Base-by-base conservation (phyloP, 2,113 vertebrate species). In the Rhinolophus ferrumequinum region DNA sequence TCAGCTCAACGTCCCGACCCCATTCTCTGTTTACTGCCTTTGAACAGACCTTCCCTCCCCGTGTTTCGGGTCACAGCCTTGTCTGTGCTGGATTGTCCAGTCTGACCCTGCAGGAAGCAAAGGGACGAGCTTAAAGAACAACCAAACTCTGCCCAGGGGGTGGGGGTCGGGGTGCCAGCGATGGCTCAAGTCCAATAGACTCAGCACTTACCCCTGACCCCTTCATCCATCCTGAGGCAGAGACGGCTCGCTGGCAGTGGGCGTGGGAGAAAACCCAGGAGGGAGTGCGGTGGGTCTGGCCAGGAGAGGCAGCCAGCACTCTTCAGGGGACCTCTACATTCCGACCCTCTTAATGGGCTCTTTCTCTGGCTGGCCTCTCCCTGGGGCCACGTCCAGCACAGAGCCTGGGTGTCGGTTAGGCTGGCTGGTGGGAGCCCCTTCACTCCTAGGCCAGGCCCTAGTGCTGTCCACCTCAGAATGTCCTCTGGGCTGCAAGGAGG, bases 21-120 rank as follows among this genome's bases (percentile, higher is more conserved):
- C 98, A 97, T 99, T 99, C 98, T 99, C 98, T 98, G 98, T 99
- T 98, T 98, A 98, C 98, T 99, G 99, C 99, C 99, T 99, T 98
- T 98, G 98, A 99, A 99, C 98, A 98, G 98, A 97, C 97, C 98
- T 99, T 98, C 98, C 98, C 99, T 98, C 98, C 97, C 97, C 95
- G 90, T 97, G 98, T 98, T 98, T 98, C 94, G 97, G 98, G 98
- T 98, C 93, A 58, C 98, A 97, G 97, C 98, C 97, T 94, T 95
- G 97, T 98, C 98, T 97, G 15, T 75, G 54, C 90, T 58, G 70
- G 76, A 77, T 56, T 35, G 70, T 88, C 98, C 97, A 76, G 98
- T 98, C 96, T 97, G 98, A 98, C 98, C 97, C 86, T 98, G 96
- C 97, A 98, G 97, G 95, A 98, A 92, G 95, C 97, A 97, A 98